These are phyloP conservation scores for Drosophila nigricruria DNA, from an alignment of 2,888 invertebrate genomes.

Conservation along the genomic window DNA sequence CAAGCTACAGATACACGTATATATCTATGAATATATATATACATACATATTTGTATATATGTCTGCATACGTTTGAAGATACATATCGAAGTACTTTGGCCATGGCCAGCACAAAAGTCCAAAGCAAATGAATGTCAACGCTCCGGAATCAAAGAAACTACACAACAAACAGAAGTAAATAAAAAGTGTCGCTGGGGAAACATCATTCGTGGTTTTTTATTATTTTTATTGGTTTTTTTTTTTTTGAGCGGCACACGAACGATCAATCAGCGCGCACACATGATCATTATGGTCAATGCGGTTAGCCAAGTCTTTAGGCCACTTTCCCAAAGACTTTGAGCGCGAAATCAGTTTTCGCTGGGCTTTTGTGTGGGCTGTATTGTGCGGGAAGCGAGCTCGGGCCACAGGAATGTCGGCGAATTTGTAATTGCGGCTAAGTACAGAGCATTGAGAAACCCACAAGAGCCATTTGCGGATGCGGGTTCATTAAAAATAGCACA, in stretches of 20 bases:
- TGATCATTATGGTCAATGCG: conserved; percentile 42
- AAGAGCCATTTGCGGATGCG: conserved; percentile 43
- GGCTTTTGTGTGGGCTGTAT: conserved; percentile 40
- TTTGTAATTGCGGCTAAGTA: conserved; percentile 50
- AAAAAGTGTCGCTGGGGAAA: conserved; percentile 49
- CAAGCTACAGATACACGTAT: conserved; percentile 30
- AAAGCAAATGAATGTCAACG: conserved; percentile 71
- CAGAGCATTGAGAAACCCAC: conserved; percentile 23
- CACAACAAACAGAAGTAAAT: conserved; percentile 36
- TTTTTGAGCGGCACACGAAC: conserved; percentile 58
- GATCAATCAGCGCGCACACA: conserved; percentile 63
- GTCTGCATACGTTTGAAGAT: conserved; percentile 39
- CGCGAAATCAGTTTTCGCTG: conserved; percentile 44
- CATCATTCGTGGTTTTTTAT: conserved; percentile 22
- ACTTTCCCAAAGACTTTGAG: conserved; percentile 43
- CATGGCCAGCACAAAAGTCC: conserved; percentile 54
- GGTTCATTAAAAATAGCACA: conserved; percentile 48
- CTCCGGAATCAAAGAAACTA: conserved; percentile 41
- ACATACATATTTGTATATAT: conserved; percentile 28
- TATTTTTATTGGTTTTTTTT: neutral
- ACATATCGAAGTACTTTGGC: conserved; percentile 51
- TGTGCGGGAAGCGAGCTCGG: conserved; percentile 15
- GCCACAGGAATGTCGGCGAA: conserved; percentile 67
- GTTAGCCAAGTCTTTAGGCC: conserved; percentile 62
- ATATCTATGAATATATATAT: conserved; percentile 36